A percentile compares a stretch with the other conserved stretches of the same genome.
Conservation (phyloP, 2,888 invertebrate genomes). For the Dendrolimus pini region DNA sequence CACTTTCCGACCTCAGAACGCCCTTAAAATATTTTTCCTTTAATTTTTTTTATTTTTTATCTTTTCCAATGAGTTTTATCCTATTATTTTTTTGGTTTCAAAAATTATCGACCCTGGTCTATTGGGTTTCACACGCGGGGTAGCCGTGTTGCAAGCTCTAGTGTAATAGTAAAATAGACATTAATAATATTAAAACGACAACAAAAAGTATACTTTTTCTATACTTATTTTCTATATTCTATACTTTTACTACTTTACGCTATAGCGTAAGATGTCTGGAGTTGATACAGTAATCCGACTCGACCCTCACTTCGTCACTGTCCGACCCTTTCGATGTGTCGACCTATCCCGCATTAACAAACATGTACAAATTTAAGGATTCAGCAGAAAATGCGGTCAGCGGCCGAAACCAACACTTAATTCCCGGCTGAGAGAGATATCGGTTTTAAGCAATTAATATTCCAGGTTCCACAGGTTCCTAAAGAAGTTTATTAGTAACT, state of each 20-base stretch:
- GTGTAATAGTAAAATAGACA: too few species aligned
- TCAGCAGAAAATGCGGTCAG: slow-evolving; percentile 35
- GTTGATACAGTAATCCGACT: slow-evolving; percentile 43
- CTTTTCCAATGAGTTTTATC: too few species aligned
- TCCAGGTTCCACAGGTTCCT: slow-evolving; percentile 2
- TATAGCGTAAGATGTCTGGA: slow-evolving; percentile 20
- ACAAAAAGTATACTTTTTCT: not conserved
- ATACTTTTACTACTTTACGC: too few species aligned
- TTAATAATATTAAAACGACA: not conserved
- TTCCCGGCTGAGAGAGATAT: slow-evolving; percentile 29
- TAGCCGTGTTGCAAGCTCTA: too few species aligned
- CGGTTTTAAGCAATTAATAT: slow-evolving; percentile 17
- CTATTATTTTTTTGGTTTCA: too few species aligned
- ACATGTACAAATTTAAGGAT: slow-evolving; percentile 60
- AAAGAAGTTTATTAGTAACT: too few species aligned
- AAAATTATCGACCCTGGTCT: too few species aligned
- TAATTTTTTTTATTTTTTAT: too few species aligned
- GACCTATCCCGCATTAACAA: slow-evolving; percentile 59
- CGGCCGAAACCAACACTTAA: slow-evolving; percentile 33
- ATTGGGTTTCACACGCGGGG: too few species aligned
- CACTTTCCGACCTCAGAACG: too few species aligned
- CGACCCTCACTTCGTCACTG: slow-evolving; percentile 64
- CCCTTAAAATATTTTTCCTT: too few species aligned
- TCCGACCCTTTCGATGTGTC: slow-evolving; percentile 44
- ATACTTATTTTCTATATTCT: too few species aligned